A percentile compares a stretch with the other conserved stretches of the same genome.
Conservation (phyloP, 2,888 invertebrate genomes). For the Lomographa bimaculata region DNA sequence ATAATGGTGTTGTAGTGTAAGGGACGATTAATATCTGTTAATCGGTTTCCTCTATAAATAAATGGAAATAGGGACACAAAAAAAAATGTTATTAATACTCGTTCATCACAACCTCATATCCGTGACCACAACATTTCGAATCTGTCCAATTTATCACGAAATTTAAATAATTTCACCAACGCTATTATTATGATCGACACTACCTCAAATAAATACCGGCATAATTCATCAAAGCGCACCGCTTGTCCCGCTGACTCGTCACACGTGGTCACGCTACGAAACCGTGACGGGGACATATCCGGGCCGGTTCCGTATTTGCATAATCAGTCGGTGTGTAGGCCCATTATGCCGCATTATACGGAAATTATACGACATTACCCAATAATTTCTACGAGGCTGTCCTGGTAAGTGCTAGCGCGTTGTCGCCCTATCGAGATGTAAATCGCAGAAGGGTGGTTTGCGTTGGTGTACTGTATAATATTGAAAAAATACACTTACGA, state of each 20-base stretch:
- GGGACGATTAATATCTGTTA: too few species aligned
- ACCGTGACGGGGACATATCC: conserved; percentile 26
- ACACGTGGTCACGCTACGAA: conserved; percentile 24
- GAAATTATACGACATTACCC: conserved; percentile 22
- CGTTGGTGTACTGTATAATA: too few species aligned
- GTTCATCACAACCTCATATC: conserved; percentile 12
- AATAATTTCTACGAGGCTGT: conserved; percentile 19
- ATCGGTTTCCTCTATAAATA: too few species aligned
- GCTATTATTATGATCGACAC: conserved; percentile 12
- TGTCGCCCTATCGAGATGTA: conserved; percentile 16
- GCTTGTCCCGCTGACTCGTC: conserved; percentile 17
- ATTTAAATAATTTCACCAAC: conserved; percentile 19
- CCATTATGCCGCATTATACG: conserved; percentile 24
- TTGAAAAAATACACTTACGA: too few species aligned
- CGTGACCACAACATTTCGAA: conserved; percentile 12
- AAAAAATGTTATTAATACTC: too few species aligned
- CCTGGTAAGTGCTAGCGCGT: conserved; percentile 19
- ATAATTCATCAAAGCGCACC: conserved; percentile 12
- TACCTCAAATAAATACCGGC: conserved; percentile 6
- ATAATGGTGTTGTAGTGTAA: too few species aligned
- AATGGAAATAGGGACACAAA: too few species aligned
- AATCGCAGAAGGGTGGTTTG: too few species aligned
- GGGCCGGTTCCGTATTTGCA: conserved; percentile 25
- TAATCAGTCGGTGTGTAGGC: conserved; percentile 30
- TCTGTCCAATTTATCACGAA: conserved; percentile 6